Percentiles rank a stretch among this genome's conserved stretches.
phyloP scores from a whole-genome alignment of 64 coral and sea anemone genomes.

The Acropora yongei region DNA sequence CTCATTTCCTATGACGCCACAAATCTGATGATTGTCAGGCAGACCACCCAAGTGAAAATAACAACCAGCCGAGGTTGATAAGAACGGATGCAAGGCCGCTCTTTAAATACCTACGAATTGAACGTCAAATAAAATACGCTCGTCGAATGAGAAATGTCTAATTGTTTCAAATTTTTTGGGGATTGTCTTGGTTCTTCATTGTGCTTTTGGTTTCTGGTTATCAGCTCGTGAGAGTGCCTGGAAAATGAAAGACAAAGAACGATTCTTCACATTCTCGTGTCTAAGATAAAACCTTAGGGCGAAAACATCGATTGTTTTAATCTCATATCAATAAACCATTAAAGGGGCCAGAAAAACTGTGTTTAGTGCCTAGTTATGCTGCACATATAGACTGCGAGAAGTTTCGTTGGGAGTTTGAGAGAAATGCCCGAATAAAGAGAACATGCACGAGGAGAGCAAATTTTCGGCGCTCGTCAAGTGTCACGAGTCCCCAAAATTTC shows the following conservation, averaged over 20 bases:
- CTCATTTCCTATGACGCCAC: not conserved
- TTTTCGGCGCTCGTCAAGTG: no score
- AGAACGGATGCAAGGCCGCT: not conserved
- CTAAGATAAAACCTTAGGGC: no score
- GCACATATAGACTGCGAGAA: not conserved
- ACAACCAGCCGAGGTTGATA: not conserved
- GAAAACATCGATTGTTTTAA: not conserved
- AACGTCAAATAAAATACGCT: not conserved
- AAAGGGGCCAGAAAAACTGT: not conserved
- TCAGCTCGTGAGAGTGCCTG: not conserved
- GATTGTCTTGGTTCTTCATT: not conserved
- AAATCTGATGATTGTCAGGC: constrained; percentile 4
- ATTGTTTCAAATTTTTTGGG: not conserved
- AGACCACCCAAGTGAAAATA: constrained; percentile 19
- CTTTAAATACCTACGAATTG: not conserved
- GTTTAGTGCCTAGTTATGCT: not conserved
- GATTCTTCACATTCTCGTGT: not conserved
- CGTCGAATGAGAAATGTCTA: not conserved
- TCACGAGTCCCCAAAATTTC: no score
- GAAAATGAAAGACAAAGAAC: not conserved
- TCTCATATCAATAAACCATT: not conserved
- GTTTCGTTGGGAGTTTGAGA: no score
- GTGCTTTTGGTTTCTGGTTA: not conserved
- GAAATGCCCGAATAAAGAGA: no score
- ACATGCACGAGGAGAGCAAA: no score